These are phyloP conservation scores for Schrankia costaestrigalis DNA, from an alignment of 2,888 invertebrate species.

Conservation along the genomic window DNA sequence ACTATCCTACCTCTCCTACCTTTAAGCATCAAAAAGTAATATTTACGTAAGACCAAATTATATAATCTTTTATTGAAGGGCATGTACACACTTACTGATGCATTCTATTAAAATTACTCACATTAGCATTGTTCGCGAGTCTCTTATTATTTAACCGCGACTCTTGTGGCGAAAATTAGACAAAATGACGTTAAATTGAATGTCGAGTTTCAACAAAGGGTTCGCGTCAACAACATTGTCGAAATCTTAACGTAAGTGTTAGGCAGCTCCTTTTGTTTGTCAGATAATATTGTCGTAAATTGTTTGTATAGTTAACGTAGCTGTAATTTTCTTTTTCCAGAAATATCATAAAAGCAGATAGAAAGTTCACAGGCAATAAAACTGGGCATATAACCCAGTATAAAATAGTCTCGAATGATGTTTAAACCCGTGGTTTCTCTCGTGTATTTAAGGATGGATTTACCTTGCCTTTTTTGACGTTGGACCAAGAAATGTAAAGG, in stretches of 20 bases:
- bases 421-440: too few relatives aligned
- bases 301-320: too few relatives aligned
- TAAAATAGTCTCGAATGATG: too few relatives aligned
- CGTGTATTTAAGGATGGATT: too few relatives aligned
- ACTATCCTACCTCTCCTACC: too few relatives aligned
- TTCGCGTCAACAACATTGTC: slow-evolving; percentile 25
- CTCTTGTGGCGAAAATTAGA: slow-evolving; percentile 13
- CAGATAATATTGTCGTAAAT: slow-evolving; percentile 40
- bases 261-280: slow-evolving; percentile 36
- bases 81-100: slow-evolving; percentile 17
- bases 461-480: too few relatives aligned
- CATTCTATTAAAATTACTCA: slow-evolving; percentile 17
- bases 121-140: slow-evolving; percentile 29
- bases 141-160: slow-evolving; percentile 15
- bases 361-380: too few relatives aligned
- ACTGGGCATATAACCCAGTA: too few relatives aligned
- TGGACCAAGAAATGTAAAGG: too few relatives aligned
- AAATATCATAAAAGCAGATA: too few relatives aligned
- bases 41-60: slow-evolving; percentile 5
- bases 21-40: slow-evolving; percentile 4
- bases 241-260: slow-evolving; percentile 33
- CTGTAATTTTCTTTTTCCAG: too few relatives aligned
- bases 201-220: slow-evolving; percentile 26
- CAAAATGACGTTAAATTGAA: slow-evolving; percentile 28
- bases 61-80: slow-evolving; percentile 16